These are phyloP conservation scores for Strigamia transsilvanica DNA, from an alignment of 2,888 invertebrate species.

Conservation along the genomic window DNA sequence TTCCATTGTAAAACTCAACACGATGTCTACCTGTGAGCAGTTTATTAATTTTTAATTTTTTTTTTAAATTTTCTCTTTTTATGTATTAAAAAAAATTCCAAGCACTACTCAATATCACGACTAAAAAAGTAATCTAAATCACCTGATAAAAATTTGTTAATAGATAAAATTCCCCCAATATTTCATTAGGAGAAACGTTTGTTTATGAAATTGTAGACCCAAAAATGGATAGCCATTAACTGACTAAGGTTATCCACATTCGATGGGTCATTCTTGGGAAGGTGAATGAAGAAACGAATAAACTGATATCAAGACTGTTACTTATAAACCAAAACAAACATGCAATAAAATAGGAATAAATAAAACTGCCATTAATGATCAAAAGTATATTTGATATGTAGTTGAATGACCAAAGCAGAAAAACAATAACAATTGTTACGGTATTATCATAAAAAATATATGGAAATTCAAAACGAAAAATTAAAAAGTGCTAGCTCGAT, in stretches of 20 bases:
- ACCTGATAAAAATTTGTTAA: neutral
- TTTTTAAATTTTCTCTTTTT: neutral
- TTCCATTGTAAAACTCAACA: neutral
- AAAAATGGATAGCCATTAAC: neutral
- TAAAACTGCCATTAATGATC: neutral
- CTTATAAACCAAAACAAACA: too few relatives aligned
- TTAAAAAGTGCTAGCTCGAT: neutral
- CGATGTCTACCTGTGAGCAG: neutral
- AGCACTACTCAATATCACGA: conserved; percentile 2
- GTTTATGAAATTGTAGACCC: neutral
- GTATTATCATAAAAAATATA: neutral
- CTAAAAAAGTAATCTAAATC: neutral
- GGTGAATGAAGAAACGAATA: neutral
- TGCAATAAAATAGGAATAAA: neutral
- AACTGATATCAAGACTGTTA: neutral
- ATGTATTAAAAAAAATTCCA: conserved; percentile 8
- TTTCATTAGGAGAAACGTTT: neutral
- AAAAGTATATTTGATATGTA: neutral
- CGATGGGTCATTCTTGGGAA: neutral
- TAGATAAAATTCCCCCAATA: neutral
- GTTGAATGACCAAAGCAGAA: neutral
- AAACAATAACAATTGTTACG: neutral
- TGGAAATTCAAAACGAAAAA: neutral
- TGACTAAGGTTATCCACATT: neutral
- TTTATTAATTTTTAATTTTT: neutral